Conservation (phyloP, 2,888 invertebrate genomes). For the Ormyrus nitidulus region DNA sequence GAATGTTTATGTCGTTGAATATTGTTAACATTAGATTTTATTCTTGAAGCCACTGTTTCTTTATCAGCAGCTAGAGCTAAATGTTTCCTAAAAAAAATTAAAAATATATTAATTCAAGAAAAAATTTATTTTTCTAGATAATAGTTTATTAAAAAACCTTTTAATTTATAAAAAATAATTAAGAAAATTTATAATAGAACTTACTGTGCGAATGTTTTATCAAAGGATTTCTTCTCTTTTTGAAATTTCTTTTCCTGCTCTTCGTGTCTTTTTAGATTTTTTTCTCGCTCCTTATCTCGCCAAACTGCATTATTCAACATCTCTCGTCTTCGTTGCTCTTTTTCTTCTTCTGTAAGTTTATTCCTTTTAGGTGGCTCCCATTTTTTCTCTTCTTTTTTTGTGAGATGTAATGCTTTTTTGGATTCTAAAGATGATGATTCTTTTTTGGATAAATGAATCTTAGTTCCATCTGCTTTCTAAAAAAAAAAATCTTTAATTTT, state of each 20-base stretch:
- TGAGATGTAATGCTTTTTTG: constrained; percentile 43
- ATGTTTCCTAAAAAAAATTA: constrained; percentile 77
- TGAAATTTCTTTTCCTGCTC: constrained; percentile 78
- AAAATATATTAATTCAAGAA: too few species aligned
- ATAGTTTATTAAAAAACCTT: neutral
- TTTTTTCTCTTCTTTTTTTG: constrained; percentile 64
- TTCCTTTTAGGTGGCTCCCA: constrained; percentile 65
- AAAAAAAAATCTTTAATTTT: constrained; percentile 28
- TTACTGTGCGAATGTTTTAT: constrained; percentile 76
- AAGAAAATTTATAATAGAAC: neutral
- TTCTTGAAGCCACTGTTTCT: constrained; percentile 87
- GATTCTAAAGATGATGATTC: constrained; percentile 43
- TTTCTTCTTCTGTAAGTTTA: constrained; percentile 80
- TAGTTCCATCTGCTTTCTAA: constrained; percentile 67
- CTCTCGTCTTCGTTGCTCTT: constrained; percentile 83
- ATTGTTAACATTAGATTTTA: constrained; percentile 92
- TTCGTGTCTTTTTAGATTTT: constrained; percentile 80
- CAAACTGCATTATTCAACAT: constrained; percentile 90
- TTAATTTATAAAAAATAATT: neutral
- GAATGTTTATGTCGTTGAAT: constrained; percentile 88
- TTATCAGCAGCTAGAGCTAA: constrained; percentile 81
- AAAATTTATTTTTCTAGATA: constrained; percentile 1
- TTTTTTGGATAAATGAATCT: constrained; percentile 55
- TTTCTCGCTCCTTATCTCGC: constrained; percentile 82
- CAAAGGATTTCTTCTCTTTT: constrained; percentile 72